Evolutionary conservation across 2,113 vertebrate species (phyloP).

Genomic region (Zosterops borbonicus): DNA sequence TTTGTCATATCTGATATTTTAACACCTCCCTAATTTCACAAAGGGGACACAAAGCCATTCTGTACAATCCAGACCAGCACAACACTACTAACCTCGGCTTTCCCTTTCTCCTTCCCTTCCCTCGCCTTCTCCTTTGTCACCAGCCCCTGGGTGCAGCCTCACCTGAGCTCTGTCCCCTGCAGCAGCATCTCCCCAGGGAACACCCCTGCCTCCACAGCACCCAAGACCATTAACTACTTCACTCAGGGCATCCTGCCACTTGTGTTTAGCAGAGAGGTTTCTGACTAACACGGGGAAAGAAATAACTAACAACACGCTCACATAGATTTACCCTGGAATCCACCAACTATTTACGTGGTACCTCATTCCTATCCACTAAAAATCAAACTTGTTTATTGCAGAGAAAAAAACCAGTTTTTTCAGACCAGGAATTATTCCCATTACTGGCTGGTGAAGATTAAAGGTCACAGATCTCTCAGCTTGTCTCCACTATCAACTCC

Average conservation of each 20-base stretch:
- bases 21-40: background rate
- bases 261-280: background rate
- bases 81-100: too few relatives aligned
- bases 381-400: background rate
- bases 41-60: background rate
- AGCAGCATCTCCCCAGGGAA: background rate
- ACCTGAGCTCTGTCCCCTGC: background rate
- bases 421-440: background rate
- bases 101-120: background rate
- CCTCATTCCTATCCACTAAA: background rate
- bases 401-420: background rate
- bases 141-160: background rate
- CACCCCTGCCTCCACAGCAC: background rate
- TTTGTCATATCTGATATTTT: background rate
- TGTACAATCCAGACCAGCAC: background rate
- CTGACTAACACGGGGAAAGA: background rate
- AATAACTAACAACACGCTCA: accelerated
- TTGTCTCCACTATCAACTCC: background rate
- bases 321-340: background rate
- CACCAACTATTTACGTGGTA: background rate
- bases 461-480: background rate
- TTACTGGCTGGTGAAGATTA: background rate
- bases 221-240: background rate
- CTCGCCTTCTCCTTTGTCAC: background rate
- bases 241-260: background rate